Evolutionary conservation across 2,113 vertebrate species (phyloP).

Genomic region (Hippocampus abdominalis): DNA sequence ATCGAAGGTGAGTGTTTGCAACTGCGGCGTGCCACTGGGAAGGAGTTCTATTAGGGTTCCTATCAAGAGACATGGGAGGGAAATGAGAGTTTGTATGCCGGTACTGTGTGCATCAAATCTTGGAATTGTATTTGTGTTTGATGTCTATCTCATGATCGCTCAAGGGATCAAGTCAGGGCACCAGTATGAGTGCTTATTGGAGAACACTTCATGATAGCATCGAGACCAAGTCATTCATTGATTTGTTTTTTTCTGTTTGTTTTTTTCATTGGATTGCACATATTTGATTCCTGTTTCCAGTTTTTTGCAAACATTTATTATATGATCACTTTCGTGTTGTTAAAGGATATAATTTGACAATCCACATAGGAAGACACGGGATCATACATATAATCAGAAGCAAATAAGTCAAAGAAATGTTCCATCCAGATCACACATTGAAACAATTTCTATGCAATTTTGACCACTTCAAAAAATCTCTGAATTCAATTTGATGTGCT

Average conservation of each 20-base stretch:
- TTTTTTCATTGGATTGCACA: neutral
- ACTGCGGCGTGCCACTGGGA: slow-evolving; percentile 63
- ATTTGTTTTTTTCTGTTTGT: neutral
- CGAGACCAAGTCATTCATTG: slow-evolving; percentile 22
- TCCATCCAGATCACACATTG: too few species aligned
- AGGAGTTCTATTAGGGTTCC: slow-evolving; percentile 67
- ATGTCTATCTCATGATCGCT: slow-evolving; percentile 49
- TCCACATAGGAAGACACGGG: neutral
- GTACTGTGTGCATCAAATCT: slow-evolving; percentile 46
- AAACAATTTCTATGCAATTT: neutral
- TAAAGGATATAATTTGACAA: neutral
- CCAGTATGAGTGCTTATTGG: slow-evolving; percentile 45
- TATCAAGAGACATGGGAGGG: slow-evolving; percentile 60
- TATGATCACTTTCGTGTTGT: too few species aligned
- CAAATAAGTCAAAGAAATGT: too few species aligned
- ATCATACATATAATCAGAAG: too few species aligned
- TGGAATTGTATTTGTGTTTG: slow-evolving; percentile 39
- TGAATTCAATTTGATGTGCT: neutral
- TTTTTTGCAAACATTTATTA: neutral
- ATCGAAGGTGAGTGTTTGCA: slow-evolving; percentile 67
- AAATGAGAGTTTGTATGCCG: slow-evolving; percentile 55
- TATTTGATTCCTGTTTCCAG: neutral
- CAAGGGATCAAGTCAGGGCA: slow-evolving; percentile 23
- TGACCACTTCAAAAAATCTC: neutral
- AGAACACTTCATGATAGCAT: slow-evolving; percentile 51